A percentile compares a stretch with the other conserved stretches of the same genome.
phyloP scores from a whole-genome alignment of 2,113 vertebrate genomes.

The Chelonoidis abingdonii region DNA sequence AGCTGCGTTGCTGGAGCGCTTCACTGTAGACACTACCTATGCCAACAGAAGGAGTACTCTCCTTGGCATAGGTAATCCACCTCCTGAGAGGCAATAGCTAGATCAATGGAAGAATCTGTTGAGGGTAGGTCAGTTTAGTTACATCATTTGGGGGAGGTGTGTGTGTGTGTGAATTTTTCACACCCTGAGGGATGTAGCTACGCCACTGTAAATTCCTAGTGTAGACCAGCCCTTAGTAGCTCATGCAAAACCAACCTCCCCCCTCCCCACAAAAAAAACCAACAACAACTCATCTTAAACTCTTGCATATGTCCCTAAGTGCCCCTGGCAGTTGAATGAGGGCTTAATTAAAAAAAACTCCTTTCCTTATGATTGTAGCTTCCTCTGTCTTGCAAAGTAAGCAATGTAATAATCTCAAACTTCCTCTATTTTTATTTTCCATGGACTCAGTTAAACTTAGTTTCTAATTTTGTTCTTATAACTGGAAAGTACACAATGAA shows the following conservation, averaged over 20 bases:
- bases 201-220: not conserved
- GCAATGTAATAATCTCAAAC: not conserved
- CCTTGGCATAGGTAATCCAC: not conserved
- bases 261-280: not conserved
- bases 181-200: not conserved
- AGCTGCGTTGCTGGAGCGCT: too few relatives aligned
- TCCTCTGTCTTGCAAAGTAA: conserved; percentile 31
- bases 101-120: not conserved
- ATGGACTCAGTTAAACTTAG: conserved; percentile 38
- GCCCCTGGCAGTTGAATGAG: conserved; percentile 12
- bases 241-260: not conserved
- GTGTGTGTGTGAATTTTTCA: not conserved
- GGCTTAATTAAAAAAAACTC: conserved; percentile 47
- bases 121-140: not conserved
- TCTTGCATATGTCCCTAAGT: conserved; percentile 40
- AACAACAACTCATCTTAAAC: not conserved
- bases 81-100: not conserved
- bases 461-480: conserved; percentile 21
- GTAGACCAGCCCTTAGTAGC: not conserved
- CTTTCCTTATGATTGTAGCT: not conserved
- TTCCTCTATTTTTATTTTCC: conserved; percentile 18
- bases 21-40: not conserved
- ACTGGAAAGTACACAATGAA: conserved; percentile 5
- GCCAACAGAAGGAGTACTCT: not conserved
- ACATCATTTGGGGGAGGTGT: not conserved